These are phyloP conservation scores for Theretra japonica DNA, from an alignment of 2,888 invertebrate species.

Conservation along the genomic window DNA sequence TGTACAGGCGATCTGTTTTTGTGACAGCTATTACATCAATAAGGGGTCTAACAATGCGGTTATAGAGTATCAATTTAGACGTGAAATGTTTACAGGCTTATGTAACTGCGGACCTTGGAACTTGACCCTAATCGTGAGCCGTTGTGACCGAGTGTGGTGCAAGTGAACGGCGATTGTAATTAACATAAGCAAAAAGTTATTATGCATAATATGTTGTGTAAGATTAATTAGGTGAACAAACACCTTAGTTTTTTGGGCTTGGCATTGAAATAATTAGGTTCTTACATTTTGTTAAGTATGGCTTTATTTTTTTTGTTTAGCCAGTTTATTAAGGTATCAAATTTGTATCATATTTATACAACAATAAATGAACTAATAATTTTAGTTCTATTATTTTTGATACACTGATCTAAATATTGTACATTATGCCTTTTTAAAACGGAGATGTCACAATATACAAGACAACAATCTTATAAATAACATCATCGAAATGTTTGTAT, in stretches of 20 bases:
- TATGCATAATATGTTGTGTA: conserved; percentile 1
- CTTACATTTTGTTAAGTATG: not conserved
- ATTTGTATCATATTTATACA: too few relatives aligned
- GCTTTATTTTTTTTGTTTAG: not conserved
- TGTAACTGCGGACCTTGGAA: conserved; percentile 77
- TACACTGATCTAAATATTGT: too few relatives aligned
- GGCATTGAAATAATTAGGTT: not conserved
- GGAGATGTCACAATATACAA: too few relatives aligned
- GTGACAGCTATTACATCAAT: conserved; percentile 8
- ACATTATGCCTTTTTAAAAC: too few relatives aligned
- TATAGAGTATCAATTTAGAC: conserved; percentile 62
- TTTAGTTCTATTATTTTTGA: too few relatives aligned
- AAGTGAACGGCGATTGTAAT: conserved; percentile 55
- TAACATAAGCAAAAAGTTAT: conserved; percentile 18
- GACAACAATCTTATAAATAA: too few relatives aligned
- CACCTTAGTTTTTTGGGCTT: not conserved
- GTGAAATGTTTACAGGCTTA: conserved; percentile 70
- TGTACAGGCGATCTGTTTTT: conserved; percentile 12
- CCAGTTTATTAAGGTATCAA: not conserved
- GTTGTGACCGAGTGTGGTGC: conserved; percentile 61
- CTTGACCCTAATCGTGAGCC: conserved; percentile 81
- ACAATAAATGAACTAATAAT: too few relatives aligned
- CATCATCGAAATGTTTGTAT: too few relatives aligned
- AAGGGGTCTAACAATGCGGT: conserved; percentile 22
- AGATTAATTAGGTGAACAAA: not conserved